phyloP scores from a whole-genome alignment of 1,140 invertebrate species.

The Drosophila prosaltans region DNA sequence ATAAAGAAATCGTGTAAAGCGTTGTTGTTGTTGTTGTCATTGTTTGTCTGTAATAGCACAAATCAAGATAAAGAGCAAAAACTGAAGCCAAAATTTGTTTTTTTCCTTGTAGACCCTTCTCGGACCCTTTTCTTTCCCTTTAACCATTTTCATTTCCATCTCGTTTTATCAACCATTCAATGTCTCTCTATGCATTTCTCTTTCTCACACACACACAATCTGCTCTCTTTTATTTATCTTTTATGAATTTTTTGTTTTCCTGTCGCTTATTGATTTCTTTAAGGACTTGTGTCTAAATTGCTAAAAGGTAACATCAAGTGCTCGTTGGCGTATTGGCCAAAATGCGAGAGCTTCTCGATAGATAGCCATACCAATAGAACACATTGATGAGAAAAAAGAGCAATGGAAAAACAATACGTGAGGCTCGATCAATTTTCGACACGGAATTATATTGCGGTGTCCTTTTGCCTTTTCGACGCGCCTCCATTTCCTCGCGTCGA shows the following conservation, averaged over 20 bases:
- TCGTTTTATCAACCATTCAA: too few species aligned
- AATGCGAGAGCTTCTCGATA: constrained; percentile 86
- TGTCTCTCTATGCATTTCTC: too few species aligned
- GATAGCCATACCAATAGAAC: constrained; percentile 91
- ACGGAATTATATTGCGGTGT: constrained; percentile 90
- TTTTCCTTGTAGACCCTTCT: constrained; percentile 3
- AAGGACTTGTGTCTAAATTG: constrained; percentile 82
- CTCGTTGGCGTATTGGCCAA: constrained; percentile 71
- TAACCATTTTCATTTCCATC: too few species aligned
- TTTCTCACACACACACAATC: background rate
- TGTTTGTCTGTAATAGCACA: constrained; percentile 46
- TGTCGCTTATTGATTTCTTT: constrained; percentile 73
- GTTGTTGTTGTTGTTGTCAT: constrained; percentile 42
- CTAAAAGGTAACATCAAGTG: constrained; percentile 83
- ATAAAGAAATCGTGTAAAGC: constrained; percentile 75
- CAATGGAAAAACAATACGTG: constrained; percentile 89
- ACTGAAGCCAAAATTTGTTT: constrained; percentile 52
- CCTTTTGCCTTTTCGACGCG: constrained; percentile 84
- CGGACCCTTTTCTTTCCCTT: too few species aligned
- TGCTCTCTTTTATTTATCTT: constrained; percentile 26
- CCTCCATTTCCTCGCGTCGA: constrained; percentile 78
- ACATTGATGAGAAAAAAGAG: constrained; percentile 90
- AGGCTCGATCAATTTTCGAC: constrained; percentile 90
- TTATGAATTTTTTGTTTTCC: constrained; percentile 37
- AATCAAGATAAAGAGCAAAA: constrained; percentile 72